Conservation (phyloP, 30 jellyfish, hydroid and myxozoan genomes). For the Hydra vulgaris region DNA sequence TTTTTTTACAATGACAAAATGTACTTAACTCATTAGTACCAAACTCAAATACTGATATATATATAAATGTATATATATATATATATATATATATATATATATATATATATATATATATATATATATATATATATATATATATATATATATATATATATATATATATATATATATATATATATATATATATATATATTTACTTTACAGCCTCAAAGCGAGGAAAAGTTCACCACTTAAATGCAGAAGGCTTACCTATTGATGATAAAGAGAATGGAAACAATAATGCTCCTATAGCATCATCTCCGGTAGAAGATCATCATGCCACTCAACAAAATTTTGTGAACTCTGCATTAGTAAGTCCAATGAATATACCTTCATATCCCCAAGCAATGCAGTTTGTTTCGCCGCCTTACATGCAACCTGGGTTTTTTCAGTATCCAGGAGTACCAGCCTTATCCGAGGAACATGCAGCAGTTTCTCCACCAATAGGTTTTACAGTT, state of each 20-base stretch:
- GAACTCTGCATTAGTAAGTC: not conserved
- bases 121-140: no score
- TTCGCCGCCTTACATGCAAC: not conserved
- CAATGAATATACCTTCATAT: not conserved
- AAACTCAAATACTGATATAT: no score
- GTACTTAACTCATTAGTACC: no score
- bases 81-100: no score
- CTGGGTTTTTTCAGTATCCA: not conserved
- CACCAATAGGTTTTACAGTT: constrained; percentile 5
- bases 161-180: no score
- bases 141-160: no score
- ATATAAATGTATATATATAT: no score
- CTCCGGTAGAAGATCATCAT: constrained; percentile 5
- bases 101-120: no score
- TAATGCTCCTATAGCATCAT: not conserved
- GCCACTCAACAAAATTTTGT: not conserved
- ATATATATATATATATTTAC: no score
- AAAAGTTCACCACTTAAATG: constrained; percentile 14
- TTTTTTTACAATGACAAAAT: no score
- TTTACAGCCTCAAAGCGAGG: constrained; percentile 28
- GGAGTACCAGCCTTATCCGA: not conserved
- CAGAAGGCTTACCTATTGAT: constrained; percentile 19
- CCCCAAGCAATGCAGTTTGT: constrained; percentile 10
- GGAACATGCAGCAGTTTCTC: constrained; percentile 13
- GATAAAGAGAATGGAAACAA: not conserved